Evolutionary conservation across 2,113 vertebrate genomes (phyloP).

Genomic region (Trogon melanurus): DNA sequence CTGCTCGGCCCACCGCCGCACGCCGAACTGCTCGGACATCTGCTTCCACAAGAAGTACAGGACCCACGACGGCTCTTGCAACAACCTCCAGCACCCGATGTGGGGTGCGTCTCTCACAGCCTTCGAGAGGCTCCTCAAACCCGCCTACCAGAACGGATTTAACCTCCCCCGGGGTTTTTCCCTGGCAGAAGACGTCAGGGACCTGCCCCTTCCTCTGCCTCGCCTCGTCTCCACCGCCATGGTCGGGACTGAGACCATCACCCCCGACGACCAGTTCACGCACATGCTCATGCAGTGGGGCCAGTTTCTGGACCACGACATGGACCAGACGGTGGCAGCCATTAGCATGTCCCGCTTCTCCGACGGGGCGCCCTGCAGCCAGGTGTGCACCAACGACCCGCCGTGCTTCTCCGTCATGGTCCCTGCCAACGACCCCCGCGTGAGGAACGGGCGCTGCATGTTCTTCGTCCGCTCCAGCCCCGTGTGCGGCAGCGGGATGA

Average conservation of each 20-base stretch:
- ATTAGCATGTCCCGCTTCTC: slow-evolving; percentile 80
- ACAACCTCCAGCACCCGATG: slow-evolving; percentile 78
- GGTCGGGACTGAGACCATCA: slow-evolving; percentile 72
- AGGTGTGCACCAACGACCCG: slow-evolving; percentile 72
- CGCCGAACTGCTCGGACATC: slow-evolving; percentile 70
- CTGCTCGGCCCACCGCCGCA: slow-evolving; percentile 75
- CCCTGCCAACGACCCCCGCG: slow-evolving; percentile 71
- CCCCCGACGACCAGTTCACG: slow-evolving; percentile 69
- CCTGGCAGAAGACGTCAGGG: slow-evolving; percentile 44
- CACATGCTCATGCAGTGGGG: slow-evolving; percentile 82
- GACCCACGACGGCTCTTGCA: slow-evolving; percentile 74
- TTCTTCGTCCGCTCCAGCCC: slow-evolving; percentile 78
- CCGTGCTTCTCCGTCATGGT: slow-evolving; percentile 75
- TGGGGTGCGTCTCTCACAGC: slow-evolving; percentile 78
- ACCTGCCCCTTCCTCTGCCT: slow-evolving; percentile 74
- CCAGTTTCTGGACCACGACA: slow-evolving; percentile 76
- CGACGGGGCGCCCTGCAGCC: slow-evolving; percentile 63
- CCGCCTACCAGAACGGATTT: slow-evolving; percentile 75
- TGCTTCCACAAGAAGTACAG: slow-evolving; percentile 77
- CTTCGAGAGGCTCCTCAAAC: slow-evolving; percentile 77
- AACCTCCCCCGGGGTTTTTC: slow-evolving; percentile 73
- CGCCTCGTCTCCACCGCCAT: slow-evolving; percentile 73
- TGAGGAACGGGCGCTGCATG: slow-evolving; percentile 73
- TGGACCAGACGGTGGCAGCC: slow-evolving; percentile 77
- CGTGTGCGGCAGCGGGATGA: slow-evolving; percentile 75